Conservation (phyloP, 2,113 vertebrate species). For the Pygoscelis adeliae region DNA sequence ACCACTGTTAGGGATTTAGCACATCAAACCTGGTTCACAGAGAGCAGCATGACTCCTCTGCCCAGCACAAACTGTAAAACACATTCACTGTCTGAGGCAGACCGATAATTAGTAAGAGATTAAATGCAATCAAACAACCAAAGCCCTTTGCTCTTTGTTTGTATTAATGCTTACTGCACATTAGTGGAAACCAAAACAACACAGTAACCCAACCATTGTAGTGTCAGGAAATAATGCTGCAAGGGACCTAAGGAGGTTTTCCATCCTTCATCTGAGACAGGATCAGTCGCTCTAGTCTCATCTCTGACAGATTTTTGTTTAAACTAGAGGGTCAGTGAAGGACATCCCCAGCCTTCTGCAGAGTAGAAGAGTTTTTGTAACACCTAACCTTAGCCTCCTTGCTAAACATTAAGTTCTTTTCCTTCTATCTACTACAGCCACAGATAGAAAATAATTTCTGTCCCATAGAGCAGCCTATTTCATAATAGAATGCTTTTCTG, state of each 20-base stretch:
- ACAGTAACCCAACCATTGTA: neutral
- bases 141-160: neutral
- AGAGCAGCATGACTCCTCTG: neutral
- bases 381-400: neutral
- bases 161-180: neutral
- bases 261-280: neutral
- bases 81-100: neutral
- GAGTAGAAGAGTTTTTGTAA: neutral
- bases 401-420: neutral
- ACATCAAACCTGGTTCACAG: neutral
- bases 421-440: neutral
- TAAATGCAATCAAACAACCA: neutral
- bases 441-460: neutral
- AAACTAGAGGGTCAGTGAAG: neutral
- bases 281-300: neutral
- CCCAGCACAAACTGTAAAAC: neutral
- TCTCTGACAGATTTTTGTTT: neutral
- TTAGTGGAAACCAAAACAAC: neutral
- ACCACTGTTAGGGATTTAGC: neutral
- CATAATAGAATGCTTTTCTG: neutral
- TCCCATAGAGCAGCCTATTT: neutral
- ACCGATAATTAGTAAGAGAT: conserved; percentile 7
- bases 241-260: neutral
- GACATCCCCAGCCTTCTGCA: neutral
- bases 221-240: neutral